Percentiles rank a stretch among this genome's conserved stretches.
Evolutionary conservation across 2,797 vertebrate genomes (phyloP).

Genomic region (Heliangelus exortis): DNA sequence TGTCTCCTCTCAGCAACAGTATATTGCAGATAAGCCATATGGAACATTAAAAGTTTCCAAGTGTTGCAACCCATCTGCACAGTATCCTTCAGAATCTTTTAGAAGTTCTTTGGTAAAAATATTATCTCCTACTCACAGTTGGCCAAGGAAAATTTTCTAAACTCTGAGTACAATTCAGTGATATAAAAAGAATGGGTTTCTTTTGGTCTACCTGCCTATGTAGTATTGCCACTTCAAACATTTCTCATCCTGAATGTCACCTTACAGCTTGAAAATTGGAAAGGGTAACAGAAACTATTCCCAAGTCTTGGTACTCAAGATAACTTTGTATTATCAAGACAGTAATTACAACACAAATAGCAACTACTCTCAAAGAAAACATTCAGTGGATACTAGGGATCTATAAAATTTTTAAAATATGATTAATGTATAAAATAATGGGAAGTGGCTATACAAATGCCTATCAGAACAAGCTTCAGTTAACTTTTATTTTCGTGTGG

Average conservation of each 20-base stretch:
- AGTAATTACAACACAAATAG: not conserved
- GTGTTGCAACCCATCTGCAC: constrained; percentile 60
- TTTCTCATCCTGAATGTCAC: not conserved
- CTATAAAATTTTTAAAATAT: not conserved
- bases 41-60: constrained; percentile 64
- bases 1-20: constrained; percentile 54
- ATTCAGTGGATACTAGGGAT: not conserved
- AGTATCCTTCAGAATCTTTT: constrained; percentile 53
- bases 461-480: not conserved
- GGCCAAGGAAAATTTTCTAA: constrained; percentile 23
- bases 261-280: not conserved
- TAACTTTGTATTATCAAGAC: not conserved
- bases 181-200: not conserved
- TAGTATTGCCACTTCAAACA: not conserved
- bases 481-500: not conserved
- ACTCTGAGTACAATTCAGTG: not conserved
- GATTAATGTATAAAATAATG: not conserved
- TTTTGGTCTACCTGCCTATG: not conserved
- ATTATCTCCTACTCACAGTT: constrained; percentile 35
- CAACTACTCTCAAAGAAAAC: not conserved
- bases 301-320: not conserved
- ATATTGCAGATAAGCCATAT: constrained; percentile 66
- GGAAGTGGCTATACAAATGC: not conserved
- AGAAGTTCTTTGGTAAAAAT: constrained; percentile 51
- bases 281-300: not conserved